Conservation (phyloP, 2,113 vertebrate species). For the Gymnarchus niloticus region DNA sequence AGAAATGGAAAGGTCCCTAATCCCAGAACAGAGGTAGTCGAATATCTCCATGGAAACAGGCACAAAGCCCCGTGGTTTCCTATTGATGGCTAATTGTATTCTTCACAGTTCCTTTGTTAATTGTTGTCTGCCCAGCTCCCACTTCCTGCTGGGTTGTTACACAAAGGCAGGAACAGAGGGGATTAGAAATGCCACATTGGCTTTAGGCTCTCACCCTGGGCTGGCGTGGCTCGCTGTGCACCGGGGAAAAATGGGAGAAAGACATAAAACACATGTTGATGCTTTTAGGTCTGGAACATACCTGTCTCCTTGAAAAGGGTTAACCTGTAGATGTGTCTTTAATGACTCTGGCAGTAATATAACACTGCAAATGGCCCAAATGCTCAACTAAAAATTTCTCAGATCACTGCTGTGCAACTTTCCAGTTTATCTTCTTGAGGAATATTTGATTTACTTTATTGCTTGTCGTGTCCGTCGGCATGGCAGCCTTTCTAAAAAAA, state of each 20-base stretch:
- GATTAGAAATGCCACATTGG: conserved; percentile 73
- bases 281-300: conserved; percentile 29
- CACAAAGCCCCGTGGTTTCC: conserved; percentile 84
- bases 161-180: conserved; percentile 74
- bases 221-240: conserved; percentile 27
- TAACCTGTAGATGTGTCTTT: conserved; percentile 18
- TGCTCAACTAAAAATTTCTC: neutral
- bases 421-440: neutral
- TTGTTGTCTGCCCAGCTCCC: conserved; percentile 73
- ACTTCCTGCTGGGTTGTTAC: conserved; percentile 70
- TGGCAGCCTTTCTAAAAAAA: neutral
- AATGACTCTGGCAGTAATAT: neutral
- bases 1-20: conserved; percentile 64
- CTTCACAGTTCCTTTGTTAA: conserved; percentile 79
- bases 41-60: conserved; percentile 78
- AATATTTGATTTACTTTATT: neutral
- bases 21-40: conserved; percentile 65
- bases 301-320: conserved; percentile 19
- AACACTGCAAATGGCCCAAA: conserved; percentile 3
- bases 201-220: conserved; percentile 45
- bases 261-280: conserved; percentile 30
- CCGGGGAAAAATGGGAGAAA: conserved; percentile 33
- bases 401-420: neutral
- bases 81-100: conserved; percentile 92
- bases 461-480: neutral